A percentile compares a stretch with the other conserved stretches of the same genome.
Evolutionary conservation across 1,140 invertebrate genomes (phyloP).

Genomic region (Anadara kagoshimensis): DNA sequence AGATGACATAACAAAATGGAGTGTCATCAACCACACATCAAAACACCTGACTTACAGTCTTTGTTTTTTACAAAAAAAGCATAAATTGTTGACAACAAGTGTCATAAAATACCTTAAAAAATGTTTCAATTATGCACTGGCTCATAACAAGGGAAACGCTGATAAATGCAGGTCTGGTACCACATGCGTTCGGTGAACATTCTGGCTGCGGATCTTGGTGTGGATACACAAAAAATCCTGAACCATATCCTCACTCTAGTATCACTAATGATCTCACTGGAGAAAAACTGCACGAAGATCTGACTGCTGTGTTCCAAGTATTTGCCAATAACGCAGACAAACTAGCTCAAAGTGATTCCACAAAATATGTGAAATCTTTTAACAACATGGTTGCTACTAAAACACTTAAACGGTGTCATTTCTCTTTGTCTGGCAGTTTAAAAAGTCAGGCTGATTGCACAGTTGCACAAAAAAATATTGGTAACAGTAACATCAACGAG

Average conservation of each 20-base stretch:
- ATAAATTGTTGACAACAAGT: not conserved
- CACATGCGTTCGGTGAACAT: not conserved
- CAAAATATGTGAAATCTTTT: not conserved
- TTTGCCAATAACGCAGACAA: not conserved
- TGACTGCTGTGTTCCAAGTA: not conserved
- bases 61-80: not conserved
- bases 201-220: not conserved
- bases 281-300: not conserved
- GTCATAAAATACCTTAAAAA: not conserved
- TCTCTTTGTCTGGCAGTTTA: too few relatives aligned
- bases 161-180: not conserved
- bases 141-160: not conserved
- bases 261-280: not conserved
- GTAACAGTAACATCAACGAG: too few relatives aligned
- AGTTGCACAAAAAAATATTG: too few relatives aligned
- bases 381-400: too few relatives aligned
- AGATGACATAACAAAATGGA: not conserved
- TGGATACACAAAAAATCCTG: not conserved
- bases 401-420: not conserved
- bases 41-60: not conserved
- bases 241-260: not conserved
- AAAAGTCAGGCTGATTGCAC: not conserved
- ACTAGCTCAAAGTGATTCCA: not conserved
- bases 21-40: conserved; percentile 2
- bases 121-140: not conserved